Percentiles rank a stretch among this genome's conserved stretches.
These are phyloP conservation scores for Microplitis demolitor DNA, from an alignment of 1,140 invertebrate species.

Conservation along the genomic window DNA sequence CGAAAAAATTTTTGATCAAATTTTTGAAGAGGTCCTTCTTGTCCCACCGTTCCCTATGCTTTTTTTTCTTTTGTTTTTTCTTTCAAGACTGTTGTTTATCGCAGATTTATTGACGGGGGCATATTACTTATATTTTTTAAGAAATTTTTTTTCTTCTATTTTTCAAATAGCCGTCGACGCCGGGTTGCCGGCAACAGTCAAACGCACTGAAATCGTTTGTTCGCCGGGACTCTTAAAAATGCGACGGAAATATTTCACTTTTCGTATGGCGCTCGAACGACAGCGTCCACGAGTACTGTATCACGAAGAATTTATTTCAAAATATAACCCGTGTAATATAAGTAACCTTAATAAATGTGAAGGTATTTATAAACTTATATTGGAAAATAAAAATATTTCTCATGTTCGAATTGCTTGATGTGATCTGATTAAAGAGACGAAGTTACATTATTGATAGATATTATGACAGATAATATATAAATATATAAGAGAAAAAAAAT, in stretches of 20 bases:
- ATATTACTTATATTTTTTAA: slow-evolving; percentile 40
- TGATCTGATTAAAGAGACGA: too few species aligned
- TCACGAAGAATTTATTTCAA: slow-evolving; percentile 56
- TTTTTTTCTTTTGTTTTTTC: neutral
- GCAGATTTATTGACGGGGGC: slow-evolving; percentile 44
- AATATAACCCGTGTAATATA: slow-evolving; percentile 45
- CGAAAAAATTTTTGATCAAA: too few species aligned
- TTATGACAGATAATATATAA: too few species aligned
- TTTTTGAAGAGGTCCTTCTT: too few species aligned
- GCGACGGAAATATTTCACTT: slow-evolving; percentile 62
- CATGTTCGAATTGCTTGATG: neutral
- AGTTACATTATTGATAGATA: too few species aligned
- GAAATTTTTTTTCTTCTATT: slow-evolving; percentile 44
- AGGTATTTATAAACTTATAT: slow-evolving; percentile 54
- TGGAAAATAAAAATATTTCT: slow-evolving; percentile 9
- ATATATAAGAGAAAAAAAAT: too few species aligned
- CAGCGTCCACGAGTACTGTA: slow-evolving; percentile 57
- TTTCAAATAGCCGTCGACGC: slow-evolving; percentile 35
- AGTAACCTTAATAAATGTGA: slow-evolving; percentile 60
- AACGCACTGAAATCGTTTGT: slow-evolving; percentile 59
- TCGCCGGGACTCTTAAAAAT: slow-evolving; percentile 53
- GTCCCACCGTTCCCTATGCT: too few species aligned
- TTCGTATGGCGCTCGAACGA: slow-evolving; percentile 56
- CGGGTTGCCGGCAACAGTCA: slow-evolving; percentile 45
- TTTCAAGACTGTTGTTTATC: neutral